Conservation (phyloP, 2,797 vertebrate species). For the Acanthis flammea region DNA sequence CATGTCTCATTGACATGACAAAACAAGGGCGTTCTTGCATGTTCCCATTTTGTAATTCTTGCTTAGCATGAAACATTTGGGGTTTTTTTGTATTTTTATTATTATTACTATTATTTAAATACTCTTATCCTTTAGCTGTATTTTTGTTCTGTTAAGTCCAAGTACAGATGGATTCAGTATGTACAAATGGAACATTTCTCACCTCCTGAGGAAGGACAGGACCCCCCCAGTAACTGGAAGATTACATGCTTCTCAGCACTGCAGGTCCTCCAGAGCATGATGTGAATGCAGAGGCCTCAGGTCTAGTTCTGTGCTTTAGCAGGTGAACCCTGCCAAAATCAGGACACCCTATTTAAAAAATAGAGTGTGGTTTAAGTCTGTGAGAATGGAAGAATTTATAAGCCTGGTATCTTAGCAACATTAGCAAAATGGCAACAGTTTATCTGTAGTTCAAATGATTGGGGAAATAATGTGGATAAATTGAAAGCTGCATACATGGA, state of each 20-base stretch:
- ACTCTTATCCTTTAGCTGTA: rapidly evolving
- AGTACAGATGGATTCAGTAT: neutral
- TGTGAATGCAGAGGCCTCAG: neutral
- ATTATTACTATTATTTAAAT: neutral
- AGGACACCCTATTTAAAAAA: neutral
- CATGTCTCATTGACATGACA: neutral
- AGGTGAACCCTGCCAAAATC: neutral
- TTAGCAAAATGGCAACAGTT: neutral
- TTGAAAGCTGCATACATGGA: neutral
- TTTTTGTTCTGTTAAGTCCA: neutral
- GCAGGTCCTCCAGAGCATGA: neutral
- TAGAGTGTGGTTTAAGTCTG: neutral
- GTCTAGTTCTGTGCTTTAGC: neutral
- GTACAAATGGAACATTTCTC: neutral
- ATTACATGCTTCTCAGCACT: neutral
- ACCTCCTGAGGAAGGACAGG: neutral
- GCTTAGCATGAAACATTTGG: neutral
- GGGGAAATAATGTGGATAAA: neutral
- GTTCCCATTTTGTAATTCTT: neutral
- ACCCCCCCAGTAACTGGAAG: neutral
- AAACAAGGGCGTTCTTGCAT: neutral
- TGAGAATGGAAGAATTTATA: neutral
- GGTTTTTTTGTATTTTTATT: neutral
- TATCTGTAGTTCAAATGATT: neutral
- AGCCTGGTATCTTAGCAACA: neutral